Evolutionary conservation across 2,113 vertebrate genomes (phyloP).

Genomic region (Dryoscopus gambensis): DNA sequence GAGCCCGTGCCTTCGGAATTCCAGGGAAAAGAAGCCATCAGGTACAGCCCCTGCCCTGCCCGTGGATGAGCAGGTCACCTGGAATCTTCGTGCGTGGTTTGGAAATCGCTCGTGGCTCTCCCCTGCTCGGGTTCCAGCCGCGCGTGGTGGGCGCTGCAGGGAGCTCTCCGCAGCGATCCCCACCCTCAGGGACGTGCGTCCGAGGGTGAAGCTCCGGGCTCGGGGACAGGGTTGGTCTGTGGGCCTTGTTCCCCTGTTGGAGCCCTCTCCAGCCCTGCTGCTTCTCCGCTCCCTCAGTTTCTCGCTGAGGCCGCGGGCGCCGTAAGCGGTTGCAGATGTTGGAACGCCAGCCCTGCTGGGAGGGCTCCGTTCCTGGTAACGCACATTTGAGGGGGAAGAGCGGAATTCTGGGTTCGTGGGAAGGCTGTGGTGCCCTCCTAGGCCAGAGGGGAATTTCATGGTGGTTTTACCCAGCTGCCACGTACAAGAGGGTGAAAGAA

Average conservation of each 20-base stretch:
- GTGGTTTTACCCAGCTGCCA: not conserved
- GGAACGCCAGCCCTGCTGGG: not conserved
- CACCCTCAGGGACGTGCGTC: not conserved
- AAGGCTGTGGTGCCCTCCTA: not conserved
- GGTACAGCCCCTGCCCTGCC: conserved; percentile 70
- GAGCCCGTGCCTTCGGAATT: conserved; percentile 87
- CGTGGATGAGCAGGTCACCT: accelerated
- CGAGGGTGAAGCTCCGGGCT: not conserved
- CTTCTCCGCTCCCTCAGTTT: not conserved
- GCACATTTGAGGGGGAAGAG: not conserved
- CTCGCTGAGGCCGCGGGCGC: not conserved
- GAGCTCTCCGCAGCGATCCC: not conserved
- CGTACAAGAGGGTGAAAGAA: not conserved
- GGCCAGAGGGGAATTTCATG: not conserved
- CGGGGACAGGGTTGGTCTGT: not conserved
- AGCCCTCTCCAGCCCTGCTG: not conserved
- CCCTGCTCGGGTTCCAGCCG: not conserved
- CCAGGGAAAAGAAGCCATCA: conserved; percentile 93
- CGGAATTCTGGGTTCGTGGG: not conserved
- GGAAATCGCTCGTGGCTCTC: accelerated
- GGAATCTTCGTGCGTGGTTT: accelerated
- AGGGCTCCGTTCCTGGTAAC: not conserved
- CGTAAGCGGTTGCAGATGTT: conserved; percentile 2
- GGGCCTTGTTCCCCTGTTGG: not conserved
- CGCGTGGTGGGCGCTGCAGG: not conserved